Conservation (phyloP, 2,888 invertebrate species). For the Halictus ligatus region DNA sequence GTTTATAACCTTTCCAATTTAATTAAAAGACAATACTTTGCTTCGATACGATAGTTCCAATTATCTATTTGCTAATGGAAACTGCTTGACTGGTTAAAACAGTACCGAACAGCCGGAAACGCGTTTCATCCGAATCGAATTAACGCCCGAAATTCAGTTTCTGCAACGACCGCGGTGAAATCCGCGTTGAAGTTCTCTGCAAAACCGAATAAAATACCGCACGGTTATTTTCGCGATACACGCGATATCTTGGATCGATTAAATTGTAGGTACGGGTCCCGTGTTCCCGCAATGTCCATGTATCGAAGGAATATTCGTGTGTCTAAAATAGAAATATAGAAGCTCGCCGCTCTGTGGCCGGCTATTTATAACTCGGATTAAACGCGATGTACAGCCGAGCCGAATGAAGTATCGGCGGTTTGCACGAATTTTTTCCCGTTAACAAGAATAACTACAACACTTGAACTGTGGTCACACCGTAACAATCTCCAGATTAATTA, state of each 20-base stretch:
- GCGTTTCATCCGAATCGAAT: background rate
- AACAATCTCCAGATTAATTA: background rate
- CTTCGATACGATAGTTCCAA: background rate
- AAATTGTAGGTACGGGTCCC: background rate
- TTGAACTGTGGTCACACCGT: background rate
- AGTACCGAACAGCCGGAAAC: background rate
- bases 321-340: slow-evolving; percentile 57
- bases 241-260: background rate
- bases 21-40: background rate
- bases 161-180: background rate
- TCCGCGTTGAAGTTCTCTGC: background rate
- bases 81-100: background rate
- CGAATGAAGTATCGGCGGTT: slow-evolving; percentile 19
- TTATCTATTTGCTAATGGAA: background rate
- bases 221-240: background rate
- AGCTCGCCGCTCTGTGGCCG: slow-evolving; percentile 24
- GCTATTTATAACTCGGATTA: slow-evolving; percentile 67
- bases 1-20: background rate
- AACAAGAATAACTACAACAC: background rate
- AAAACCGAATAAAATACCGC: background rate
- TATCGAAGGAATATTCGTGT: slow-evolving; percentile 59
- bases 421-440: slow-evolving; percentile 27
- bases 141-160: background rate
- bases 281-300: slow-evolving; percentile 43
- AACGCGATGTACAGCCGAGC: slow-evolving; percentile 47